Percentiles rank a stretch among this genome's conserved stretches.
Evolutionary conservation across 2,113 vertebrate species (phyloP).

Genomic region (Cololabis saira): DNA sequence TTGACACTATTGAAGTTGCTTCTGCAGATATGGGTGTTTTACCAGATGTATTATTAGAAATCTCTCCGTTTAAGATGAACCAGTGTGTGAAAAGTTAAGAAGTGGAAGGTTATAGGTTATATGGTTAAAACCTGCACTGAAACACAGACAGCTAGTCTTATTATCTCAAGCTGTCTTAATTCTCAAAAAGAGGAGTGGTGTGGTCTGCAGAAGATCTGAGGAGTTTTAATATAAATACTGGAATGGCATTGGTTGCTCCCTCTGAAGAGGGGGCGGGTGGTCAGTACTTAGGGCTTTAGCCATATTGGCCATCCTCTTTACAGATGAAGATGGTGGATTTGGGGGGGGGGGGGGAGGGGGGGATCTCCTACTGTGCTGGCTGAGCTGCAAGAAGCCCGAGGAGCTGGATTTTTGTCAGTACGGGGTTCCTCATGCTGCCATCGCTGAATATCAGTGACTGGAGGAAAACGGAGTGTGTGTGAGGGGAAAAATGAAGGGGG

Average conservation of each 20-base stretch:
- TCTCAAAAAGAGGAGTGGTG: slow-evolving; percentile 15
- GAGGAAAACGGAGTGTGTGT: slow-evolving; percentile 20
- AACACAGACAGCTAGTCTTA: slow-evolving; percentile 46
- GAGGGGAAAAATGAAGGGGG: slow-evolving; percentile 6
- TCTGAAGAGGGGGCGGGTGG: slow-evolving; percentile 22
- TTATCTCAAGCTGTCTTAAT: slow-evolving; percentile 58
- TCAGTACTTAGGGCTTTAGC: slow-evolving; percentile 58
- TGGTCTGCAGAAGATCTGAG: slow-evolving; percentile 15
- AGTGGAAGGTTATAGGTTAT: not conserved
- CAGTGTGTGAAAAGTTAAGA: not conserved
- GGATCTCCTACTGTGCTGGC: slow-evolving; percentile 47
- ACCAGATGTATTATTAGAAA: not conserved
- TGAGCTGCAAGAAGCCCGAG: slow-evolving; percentile 18
- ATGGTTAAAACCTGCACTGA: slow-evolving; percentile 30
- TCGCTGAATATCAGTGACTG: slow-evolving; percentile 34
- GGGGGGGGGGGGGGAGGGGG: not conserved
- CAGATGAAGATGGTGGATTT: slow-evolving; percentile 51
- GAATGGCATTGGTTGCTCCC: slow-evolving; percentile 45
- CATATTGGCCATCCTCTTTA: slow-evolving; percentile 63
- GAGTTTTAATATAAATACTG: slow-evolving; percentile 31
- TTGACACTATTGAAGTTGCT: not conserved
- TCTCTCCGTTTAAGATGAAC: not conserved
- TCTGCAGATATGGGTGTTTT: not conserved
- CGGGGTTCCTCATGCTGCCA: slow-evolving; percentile 23
- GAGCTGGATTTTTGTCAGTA: slow-evolving; percentile 17